A percentile compares a stretch with the other conserved stretches of the same genome.
These are phyloP conservation scores for Amblyopsis rosae DNA, from an alignment of 2,113 vertebrate species.

Conservation along the genomic window DNA sequence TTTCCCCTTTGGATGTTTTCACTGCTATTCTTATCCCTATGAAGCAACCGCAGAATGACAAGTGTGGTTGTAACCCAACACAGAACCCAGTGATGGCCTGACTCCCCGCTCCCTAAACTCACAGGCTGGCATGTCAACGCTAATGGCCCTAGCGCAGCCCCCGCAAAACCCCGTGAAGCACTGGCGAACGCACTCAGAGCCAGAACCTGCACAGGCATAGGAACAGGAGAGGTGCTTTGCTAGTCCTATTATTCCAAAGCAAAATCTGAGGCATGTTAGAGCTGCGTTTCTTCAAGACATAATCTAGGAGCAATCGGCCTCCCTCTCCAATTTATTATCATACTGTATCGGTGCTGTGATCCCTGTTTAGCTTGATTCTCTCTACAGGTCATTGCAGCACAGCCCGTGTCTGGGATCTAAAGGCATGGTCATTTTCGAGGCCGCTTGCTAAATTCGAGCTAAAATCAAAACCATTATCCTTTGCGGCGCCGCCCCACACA, in stretches of 20 bases:
- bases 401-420: not conserved
- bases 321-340: not conserved
- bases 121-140: constrained; percentile 24
- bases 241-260: not conserved
- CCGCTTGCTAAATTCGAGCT: too few relatives aligned
- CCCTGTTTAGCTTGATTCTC: too few relatives aligned
- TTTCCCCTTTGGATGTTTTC: constrained; percentile 38
- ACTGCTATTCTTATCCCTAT: constrained; percentile 48
- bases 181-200: constrained; percentile 17
- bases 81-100: constrained; percentile 48
- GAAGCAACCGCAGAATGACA: constrained; percentile 48
- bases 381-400: too few relatives aligned
- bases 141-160: constrained; percentile 24
- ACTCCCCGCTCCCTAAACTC: constrained; percentile 31
- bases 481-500: too few relatives aligned
- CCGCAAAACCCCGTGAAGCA: not conserved
- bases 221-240: constrained; percentile 8
- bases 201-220: constrained; percentile 26
- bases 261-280: constrained; percentile 3
- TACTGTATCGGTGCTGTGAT: too few relatives aligned
- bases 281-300: not conserved
- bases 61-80: constrained; percentile 14
- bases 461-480: too few relatives aligned
- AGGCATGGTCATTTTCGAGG: too few relatives aligned
- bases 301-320: not conserved